Evolutionary conservation across 2,113 vertebrate species (phyloP).

Genomic region (Pygoscelis adeliae): DNA sequence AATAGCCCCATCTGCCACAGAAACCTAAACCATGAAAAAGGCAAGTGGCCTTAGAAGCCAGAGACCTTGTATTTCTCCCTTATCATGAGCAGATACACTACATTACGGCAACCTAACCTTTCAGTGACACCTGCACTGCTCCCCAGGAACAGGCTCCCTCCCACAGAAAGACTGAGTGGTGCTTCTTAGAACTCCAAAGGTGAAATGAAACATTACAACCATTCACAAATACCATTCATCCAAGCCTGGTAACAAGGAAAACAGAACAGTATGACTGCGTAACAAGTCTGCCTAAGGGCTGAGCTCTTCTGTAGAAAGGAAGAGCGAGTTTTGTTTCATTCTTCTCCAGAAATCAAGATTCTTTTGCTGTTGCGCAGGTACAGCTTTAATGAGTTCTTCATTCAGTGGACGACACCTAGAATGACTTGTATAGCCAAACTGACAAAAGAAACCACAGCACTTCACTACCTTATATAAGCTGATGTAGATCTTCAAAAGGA

Average conservation of each 20-base stretch:
- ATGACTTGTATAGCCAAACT: not conserved
- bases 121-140: not conserved
- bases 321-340: not conserved
- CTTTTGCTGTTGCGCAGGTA: not conserved
- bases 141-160: not conserved
- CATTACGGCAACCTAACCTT: not conserved
- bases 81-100: not conserved
- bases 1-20: not conserved
- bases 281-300: not conserved
- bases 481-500: not conserved
- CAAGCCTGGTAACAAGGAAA: not conserved
- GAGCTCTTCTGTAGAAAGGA: not conserved
- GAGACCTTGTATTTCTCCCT: not conserved
- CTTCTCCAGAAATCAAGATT: not conserved
- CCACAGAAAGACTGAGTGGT: not conserved
- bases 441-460: not conserved
- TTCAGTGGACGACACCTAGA: not conserved
- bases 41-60: not conserved
- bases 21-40: not conserved
- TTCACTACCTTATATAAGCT: not conserved
- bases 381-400: not conserved
- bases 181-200: not conserved
- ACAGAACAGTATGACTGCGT: fast-evolving
- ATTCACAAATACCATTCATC: not conserved
- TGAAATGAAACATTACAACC: not conserved